Percentiles rank a stretch among this genome's conserved stretches.
These are phyloP conservation scores for Nothura maculosa DNA, from an alignment of 2,797 vertebrate genomes.

Conservation along the genomic window DNA sequence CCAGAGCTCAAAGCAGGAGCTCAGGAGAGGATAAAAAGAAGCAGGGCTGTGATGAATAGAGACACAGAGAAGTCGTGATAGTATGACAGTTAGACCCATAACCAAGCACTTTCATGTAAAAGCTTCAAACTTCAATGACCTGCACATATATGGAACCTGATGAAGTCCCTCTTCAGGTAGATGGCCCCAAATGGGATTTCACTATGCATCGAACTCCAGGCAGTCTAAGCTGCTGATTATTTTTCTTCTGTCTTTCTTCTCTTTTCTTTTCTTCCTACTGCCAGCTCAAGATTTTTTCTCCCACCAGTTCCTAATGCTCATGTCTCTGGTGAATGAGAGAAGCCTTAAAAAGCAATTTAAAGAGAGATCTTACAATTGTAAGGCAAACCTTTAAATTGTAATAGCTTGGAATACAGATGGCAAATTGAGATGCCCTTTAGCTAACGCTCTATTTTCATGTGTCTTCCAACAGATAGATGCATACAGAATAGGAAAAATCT, in stretches of 20 bases:
- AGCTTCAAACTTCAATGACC: background rate
- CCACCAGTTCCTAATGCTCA: background rate
- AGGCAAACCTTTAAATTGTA: background rate
- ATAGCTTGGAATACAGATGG: background rate
- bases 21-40: background rate
- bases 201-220: background rate
- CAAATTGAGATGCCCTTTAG: conserved; percentile 46
- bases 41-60: background rate
- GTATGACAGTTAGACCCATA: conserved; percentile 1
- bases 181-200: background rate
- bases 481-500: background rate
- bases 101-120: conserved; percentile 7
- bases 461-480: background rate
- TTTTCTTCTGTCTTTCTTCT: background rate
- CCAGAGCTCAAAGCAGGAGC: conserved; percentile 18
- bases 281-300: background rate
- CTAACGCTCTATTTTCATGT: background rate
- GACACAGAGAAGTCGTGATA: background rate
- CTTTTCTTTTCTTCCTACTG: background rate
- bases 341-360: background rate
- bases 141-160: background rate
- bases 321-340: background rate
- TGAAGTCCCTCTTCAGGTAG: conserved; percentile 8
- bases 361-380: background rate
- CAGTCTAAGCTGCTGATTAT: background rate